A percentile compares a stretch with the other conserved stretches of the same genome.
These are phyloP conservation scores for Saccopteryx leptura DNA, from an alignment of 2,113 vertebrate species.

Conservation along the genomic window DNA sequence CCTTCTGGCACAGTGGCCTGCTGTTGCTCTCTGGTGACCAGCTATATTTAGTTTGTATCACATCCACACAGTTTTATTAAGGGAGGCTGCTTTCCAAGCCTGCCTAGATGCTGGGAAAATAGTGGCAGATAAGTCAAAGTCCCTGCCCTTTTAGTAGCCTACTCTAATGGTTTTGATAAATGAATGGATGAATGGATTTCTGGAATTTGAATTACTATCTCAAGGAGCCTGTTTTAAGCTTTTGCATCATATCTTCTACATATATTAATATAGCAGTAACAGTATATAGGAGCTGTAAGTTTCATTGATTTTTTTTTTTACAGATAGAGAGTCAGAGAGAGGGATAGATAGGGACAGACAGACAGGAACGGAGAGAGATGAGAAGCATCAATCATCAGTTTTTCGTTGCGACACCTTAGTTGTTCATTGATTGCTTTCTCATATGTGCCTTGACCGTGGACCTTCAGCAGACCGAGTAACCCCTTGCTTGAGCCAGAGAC, in stretches of 20 bases:
- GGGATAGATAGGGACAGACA: no score
- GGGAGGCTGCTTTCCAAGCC: neutral
- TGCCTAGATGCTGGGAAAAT: neutral
- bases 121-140: neutral
- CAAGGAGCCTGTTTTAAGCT: conserved; percentile 57
- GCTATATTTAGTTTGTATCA: conserved; percentile 19
- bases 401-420: no score
- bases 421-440: no score
- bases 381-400: no score
- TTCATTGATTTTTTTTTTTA: neutral
- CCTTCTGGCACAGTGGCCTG: neutral
- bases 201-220: conserved; percentile 40
- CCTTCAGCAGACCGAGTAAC: no score
- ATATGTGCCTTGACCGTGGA: no score
- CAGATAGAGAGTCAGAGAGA: no score
- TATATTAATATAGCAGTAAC: conserved; percentile 1
- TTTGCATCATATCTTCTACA: neutral
- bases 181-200: conserved; percentile 3
- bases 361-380: no score
- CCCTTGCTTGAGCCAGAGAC: no score
- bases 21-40: neutral
- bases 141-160: neutral
- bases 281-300: neutral
- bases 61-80: neutral
- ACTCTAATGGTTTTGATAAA: conserved; percentile 6